These are phyloP conservation scores for Numida meleagris DNA, from an alignment of 2,113 vertebrate species.

Conservation along the genomic window DNA sequence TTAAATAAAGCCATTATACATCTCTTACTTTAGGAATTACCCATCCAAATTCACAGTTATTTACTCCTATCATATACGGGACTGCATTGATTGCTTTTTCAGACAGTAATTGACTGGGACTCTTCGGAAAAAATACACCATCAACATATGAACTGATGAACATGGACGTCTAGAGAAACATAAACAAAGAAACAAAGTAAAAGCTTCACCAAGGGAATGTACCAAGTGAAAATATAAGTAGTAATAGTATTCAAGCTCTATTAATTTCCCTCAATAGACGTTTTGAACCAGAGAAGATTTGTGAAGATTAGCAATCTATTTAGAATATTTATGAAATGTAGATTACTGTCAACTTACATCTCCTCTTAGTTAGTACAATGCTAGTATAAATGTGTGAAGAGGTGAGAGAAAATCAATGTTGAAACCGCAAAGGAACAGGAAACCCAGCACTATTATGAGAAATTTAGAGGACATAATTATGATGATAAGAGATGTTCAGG, in stretches of 20 bases:
- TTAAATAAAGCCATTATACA: rapidly evolving
- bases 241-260: background rate
- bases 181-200: background rate
- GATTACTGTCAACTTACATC: background rate
- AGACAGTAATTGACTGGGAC: background rate
- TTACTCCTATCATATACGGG: slow-evolving; percentile 62
- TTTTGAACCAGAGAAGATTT: background rate
- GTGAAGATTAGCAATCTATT: background rate
- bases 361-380: background rate
- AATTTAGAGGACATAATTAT: background rate
- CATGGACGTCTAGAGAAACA: rapidly evolving
- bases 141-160: background rate
- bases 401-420: background rate
- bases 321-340: background rate
- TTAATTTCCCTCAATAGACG: background rate
- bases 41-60: slow-evolving; percentile 49
- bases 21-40: background rate
- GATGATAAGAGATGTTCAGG: background rate
- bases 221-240: background rate
- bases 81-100: background rate
- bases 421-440: background rate
- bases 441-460: background rate
- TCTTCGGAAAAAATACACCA: slow-evolving; percentile 42
- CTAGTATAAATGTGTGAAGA: background rate
- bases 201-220: too few species aligned